Evolutionary conservation across 2,113 vertebrate species (phyloP).

Genomic region (Rhinogobius similis): DNA sequence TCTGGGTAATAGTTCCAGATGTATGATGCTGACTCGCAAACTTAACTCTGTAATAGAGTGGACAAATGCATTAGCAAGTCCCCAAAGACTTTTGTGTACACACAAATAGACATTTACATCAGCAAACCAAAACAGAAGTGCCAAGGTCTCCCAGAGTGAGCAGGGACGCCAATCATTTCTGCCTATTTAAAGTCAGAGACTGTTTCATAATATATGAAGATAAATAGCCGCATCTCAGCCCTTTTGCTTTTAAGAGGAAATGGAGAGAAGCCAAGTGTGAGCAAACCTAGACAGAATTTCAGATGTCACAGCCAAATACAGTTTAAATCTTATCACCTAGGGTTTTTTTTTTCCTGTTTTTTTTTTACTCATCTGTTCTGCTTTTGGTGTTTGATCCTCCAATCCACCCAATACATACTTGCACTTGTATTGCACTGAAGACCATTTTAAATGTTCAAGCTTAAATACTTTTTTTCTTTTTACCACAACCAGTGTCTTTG

Average conservation of each 20-base stretch:
- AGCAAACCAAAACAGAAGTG: constrained; percentile 1
- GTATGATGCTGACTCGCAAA: constrained; percentile 29
- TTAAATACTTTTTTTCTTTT: background rate
- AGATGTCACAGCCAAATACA: background rate
- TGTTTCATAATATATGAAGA: constrained; percentile 21
- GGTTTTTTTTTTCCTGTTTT: no score
- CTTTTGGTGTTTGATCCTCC: background rate
- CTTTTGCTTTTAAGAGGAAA: constrained; percentile 18
- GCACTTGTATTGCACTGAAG: background rate
- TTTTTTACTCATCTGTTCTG: background rate
- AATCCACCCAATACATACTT: background rate
- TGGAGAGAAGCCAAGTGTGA: constrained; percentile 38
- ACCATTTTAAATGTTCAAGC: no score
- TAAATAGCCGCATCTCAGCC: constrained; percentile 7
- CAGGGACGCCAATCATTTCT: constrained; percentile 4
- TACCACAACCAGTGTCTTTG: no score
- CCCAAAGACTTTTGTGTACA: constrained; percentile 6
- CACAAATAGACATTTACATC: constrained; percentile 10
- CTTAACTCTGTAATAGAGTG: constrained; percentile 15
- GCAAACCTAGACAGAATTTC: constrained; percentile 3
- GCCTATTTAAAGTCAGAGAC: constrained; percentile 8
- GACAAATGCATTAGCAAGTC: constrained; percentile 13
- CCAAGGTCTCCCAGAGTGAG: background rate
- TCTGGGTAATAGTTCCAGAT: constrained; percentile 40
- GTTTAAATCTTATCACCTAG: background rate